A percentile compares a stretch with the other conserved stretches of the same genome.
Evolutionary conservation across 2,113 vertebrate genomes (phyloP).

Genomic region (Hydrolagus affinis): DNA sequence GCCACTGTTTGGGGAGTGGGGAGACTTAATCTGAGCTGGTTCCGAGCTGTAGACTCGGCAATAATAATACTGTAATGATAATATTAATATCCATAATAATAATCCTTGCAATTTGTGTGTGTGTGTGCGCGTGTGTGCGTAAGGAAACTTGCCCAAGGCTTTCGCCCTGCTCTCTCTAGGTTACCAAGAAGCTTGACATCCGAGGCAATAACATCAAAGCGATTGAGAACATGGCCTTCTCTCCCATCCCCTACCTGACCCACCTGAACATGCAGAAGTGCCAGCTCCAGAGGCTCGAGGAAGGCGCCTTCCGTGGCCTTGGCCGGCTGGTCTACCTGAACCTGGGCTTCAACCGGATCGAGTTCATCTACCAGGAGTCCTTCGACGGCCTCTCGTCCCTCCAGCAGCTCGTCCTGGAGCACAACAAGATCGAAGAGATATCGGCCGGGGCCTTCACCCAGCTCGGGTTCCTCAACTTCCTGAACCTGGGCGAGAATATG

Average conservation of each 20-base stretch:
- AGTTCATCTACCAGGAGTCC: constrained; percentile 78
- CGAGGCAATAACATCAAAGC: constrained; percentile 61
- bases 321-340: constrained; percentile 77
- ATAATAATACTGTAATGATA: not conserved
- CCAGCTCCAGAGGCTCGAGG: constrained; percentile 66
- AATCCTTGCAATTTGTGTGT: not conserved
- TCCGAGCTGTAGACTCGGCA: too few species aligned
- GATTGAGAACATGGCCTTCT: constrained; percentile 62
- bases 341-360: constrained; percentile 73
- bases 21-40: too few species aligned
- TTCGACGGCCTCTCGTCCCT: constrained; percentile 77
- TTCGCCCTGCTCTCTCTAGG: constrained; percentile 46
- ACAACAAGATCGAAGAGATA: constrained; percentile 79
- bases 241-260: constrained; percentile 66
- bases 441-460: constrained; percentile 75
- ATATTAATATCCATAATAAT: too few species aligned
- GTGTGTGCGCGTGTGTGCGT: not conserved
- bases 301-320: constrained; percentile 80
- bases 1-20: too few species aligned
- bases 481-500: constrained; percentile 72
- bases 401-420: constrained; percentile 68
- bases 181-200: constrained; percentile 76
- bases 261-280: constrained; percentile 75
- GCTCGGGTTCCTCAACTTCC: constrained; percentile 71
- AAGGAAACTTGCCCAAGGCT: not conserved